Percentiles rank a stretch among this genome's conserved stretches.
These are phyloP conservation scores for Adelphocoris suturalis DNA, from an alignment of 2,888 invertebrate genomes.

Conservation along the genomic window DNA sequence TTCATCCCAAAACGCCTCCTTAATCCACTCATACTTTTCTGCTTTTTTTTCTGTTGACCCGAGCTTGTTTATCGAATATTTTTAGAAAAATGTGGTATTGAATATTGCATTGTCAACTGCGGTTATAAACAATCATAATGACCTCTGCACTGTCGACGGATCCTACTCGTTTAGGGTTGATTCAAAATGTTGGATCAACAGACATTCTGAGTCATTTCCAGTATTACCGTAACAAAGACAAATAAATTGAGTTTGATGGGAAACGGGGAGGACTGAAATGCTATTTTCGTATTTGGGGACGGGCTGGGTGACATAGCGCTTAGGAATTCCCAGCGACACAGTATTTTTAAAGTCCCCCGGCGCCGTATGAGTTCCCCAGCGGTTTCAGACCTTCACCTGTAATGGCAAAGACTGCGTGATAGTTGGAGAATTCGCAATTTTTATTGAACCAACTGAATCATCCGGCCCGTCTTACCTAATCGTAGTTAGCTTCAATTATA, in stretches of 20 bases:
- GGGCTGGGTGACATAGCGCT: not conserved
- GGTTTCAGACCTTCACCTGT: not conserved
- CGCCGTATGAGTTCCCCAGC: slow-evolving; percentile 21
- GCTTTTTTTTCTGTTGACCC: too few relatives aligned
- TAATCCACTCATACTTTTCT: too few relatives aligned
- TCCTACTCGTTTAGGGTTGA: too few relatives aligned
- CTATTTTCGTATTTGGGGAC: slow-evolving; percentile 32
- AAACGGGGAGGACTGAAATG: not conserved
- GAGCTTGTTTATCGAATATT: too few relatives aligned
- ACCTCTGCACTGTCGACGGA: too few relatives aligned
- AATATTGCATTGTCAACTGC: too few relatives aligned
- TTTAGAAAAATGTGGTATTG: too few relatives aligned
- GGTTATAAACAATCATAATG: too few relatives aligned
- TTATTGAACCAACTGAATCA: too few relatives aligned
- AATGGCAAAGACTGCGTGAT: not conserved
- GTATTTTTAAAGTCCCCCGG: slow-evolving; percentile 61
- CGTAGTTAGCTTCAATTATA: too few relatives aligned
- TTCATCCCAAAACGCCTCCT: too few relatives aligned
- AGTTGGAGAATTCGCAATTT: not conserved
- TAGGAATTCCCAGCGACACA: slow-evolving; percentile 53
- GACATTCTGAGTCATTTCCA: not conserved
- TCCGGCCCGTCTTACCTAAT: too few relatives aligned
- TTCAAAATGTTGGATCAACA: not conserved
- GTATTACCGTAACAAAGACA: not conserved
- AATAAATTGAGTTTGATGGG: slow-evolving; percentile 22